A percentile compares a stretch with the other conserved stretches of the same genome.
These are phyloP conservation scores for Zaprionus gabonicus DNA, from an alignment of 1,140 invertebrate genomes.

Conservation along the genomic window DNA sequence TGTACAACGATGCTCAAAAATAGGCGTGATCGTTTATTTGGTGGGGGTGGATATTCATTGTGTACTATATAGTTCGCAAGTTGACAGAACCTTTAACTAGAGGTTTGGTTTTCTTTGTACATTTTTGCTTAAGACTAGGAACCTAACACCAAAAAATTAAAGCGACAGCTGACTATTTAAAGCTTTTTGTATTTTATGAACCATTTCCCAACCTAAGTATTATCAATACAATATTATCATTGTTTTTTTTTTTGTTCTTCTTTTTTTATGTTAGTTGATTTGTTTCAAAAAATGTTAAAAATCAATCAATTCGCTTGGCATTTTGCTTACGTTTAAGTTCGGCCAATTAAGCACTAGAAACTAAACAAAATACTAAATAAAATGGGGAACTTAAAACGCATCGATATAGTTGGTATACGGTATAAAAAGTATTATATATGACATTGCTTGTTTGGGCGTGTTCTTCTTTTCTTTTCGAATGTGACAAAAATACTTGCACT, in stretches of 20 bases:
- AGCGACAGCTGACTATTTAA: slow-evolving; percentile 52
- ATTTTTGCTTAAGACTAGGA: slow-evolving; percentile 59
- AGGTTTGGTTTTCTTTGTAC: slow-evolving; percentile 44
- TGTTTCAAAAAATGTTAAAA: slow-evolving; percentile 83
- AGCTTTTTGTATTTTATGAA: slow-evolving; percentile 32
- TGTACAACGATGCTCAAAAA: slow-evolving; percentile 82
- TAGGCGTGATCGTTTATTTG: slow-evolving; percentile 70
- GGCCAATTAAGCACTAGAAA: slow-evolving; percentile 80
- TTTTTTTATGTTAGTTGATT: slow-evolving; percentile 61
- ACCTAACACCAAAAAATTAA: slow-evolving; percentile 58
- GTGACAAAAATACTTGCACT: slow-evolving; percentile 84
- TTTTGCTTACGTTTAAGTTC: slow-evolving; percentile 46
- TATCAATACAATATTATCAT: slow-evolving; percentile 16
- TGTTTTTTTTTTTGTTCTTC: slow-evolving; percentile 17
- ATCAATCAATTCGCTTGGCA: slow-evolving; percentile 78
- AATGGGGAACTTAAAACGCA: slow-evolving; percentile 17
- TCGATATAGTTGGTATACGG: slow-evolving; percentile 12
- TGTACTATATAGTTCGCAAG: slow-evolving; percentile 11
- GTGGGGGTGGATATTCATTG: slow-evolving; percentile 5
- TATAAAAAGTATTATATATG: slow-evolving; percentile 14
- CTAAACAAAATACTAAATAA: slow-evolving; percentile 73
- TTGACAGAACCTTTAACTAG: slow-evolving; percentile 26
- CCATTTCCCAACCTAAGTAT: slow-evolving; percentile 27
- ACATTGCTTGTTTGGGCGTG: background rate
- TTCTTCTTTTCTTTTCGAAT: slow-evolving; percentile 43